Evolutionary conservation across 2,113 vertebrate genomes (phyloP).

Genomic region (Cottus gobio): DNA sequence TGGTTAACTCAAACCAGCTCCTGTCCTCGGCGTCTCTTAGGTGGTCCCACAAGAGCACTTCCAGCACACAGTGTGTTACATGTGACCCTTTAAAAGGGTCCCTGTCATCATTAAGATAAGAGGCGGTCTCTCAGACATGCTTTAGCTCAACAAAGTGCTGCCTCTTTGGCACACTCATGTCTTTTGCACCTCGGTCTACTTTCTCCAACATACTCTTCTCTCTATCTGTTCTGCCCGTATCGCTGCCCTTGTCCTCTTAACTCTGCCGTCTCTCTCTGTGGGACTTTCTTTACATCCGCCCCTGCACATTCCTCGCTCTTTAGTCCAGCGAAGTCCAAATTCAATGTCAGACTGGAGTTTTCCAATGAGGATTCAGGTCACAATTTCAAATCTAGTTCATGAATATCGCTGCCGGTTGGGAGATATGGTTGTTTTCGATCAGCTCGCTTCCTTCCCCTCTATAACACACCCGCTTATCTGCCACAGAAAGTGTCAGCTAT

Average conservation of each 20-base stretch:
- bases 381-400: constrained; percentile 28
- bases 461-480: constrained; percentile 56
- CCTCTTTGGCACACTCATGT: constrained; percentile 79
- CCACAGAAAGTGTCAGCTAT: constrained; percentile 60
- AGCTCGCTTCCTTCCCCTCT: constrained; percentile 52
- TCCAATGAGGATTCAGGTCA: constrained; percentile 18
- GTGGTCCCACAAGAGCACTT: constrained; percentile 56
- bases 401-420: constrained; percentile 38
- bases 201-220: constrained; percentile 50
- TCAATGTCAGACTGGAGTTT: constrained; percentile 20
- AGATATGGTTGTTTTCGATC: constrained; percentile 52
- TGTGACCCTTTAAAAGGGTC: constrained; percentile 81
- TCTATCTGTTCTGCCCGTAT: constrained; percentile 69
- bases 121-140: constrained; percentile 76
- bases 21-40: constrained; percentile 2
- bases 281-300: constrained; percentile 9
- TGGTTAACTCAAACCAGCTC: constrained; percentile 6
- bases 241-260: constrained; percentile 53
- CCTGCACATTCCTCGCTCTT: constrained; percentile 23
- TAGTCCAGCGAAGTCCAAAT: constrained; percentile 34
- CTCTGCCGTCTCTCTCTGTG: constrained; percentile 30
- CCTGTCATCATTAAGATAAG: constrained; percentile 85
- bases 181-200: constrained; percentile 66
- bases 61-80: constrained; percentile 50
- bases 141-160: constrained; percentile 83